Conservation (phyloP, 2,888 invertebrate species). For the Cacoxenus indagator region DNA sequence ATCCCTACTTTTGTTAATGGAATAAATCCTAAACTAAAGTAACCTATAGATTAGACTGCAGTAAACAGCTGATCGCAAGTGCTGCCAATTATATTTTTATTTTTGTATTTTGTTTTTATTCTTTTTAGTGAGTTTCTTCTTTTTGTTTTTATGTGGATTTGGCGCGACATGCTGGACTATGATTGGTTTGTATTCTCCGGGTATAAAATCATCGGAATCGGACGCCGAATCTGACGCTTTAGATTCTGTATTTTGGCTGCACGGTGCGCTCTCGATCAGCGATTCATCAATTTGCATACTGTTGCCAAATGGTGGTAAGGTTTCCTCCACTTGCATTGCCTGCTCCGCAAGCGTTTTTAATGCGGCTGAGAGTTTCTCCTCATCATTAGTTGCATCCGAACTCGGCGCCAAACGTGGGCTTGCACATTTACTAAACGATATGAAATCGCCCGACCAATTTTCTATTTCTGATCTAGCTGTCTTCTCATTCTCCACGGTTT, state of each 20-base stretch:
- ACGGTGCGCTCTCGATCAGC: no score
- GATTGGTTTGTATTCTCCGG: conserved; percentile 45
- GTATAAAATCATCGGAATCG: conserved; percentile 55
- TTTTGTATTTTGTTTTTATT: conserved; percentile 46
- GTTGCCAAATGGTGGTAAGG: not conserved
- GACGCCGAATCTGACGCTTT: not conserved
- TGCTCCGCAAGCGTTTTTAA: conserved; percentile 46
- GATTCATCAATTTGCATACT: not conserved
- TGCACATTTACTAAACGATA: conserved; percentile 44
- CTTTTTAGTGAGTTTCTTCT: conserved; percentile 42
- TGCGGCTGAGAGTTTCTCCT: conserved; percentile 35
- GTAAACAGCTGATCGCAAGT: conserved; percentile 43
- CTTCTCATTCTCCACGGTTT: not conserved
- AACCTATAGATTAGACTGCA: no score
- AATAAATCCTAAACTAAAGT: conserved; percentile 44
- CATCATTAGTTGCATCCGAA: conserved; percentile 29
- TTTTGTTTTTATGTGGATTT: conserved; percentile 56
- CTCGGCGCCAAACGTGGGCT: conserved; percentile 15
- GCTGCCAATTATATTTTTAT: conserved; percentile 40
- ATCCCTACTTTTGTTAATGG: conserved; percentile 40
- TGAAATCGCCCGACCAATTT: conserved; percentile 51
- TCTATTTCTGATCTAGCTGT: not conserved
- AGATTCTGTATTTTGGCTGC: conserved; percentile 27
- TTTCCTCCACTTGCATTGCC: conserved; percentile 16
- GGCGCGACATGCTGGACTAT: conserved; percentile 53